Evolutionary conservation across 2,113 vertebrate species (phyloP).

Genomic region (Phrynocephalus versicolor): DNA sequence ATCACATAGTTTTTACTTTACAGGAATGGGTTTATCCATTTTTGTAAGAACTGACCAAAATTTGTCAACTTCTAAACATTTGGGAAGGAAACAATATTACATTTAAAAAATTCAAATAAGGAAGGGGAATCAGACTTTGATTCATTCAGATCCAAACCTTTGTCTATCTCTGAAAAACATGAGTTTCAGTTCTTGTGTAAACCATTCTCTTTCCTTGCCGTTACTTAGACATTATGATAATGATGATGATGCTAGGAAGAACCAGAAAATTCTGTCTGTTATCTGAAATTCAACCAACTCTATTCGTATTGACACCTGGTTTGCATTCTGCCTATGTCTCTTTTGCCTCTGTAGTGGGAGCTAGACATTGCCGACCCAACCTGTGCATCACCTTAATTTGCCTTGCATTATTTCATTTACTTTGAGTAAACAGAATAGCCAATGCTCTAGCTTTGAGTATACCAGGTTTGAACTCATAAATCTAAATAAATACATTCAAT

Average conservation of each 20-base stretch:
- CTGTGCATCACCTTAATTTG: slow-evolving; percentile 34
- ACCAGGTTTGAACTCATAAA: slow-evolving; percentile 41
- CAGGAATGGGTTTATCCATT: background rate
- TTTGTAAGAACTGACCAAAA: background rate
- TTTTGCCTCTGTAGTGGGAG: background rate
- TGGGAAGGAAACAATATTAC: too few relatives aligned
- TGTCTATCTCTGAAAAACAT: too few relatives aligned
- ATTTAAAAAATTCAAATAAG: too few relatives aligned
- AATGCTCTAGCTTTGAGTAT: slow-evolving; percentile 33
- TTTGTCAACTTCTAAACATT: too few relatives aligned
- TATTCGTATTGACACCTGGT: background rate
- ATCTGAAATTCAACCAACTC: background rate
- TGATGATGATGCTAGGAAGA: background rate
- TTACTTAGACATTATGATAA: background rate
- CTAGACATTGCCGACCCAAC: slow-evolving; percentile 12
- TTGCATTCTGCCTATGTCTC: background rate
- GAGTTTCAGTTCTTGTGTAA: too few relatives aligned
- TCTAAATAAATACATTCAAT: slow-evolving; percentile 54
- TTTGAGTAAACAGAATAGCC: slow-evolving; percentile 48
- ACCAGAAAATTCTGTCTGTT: background rate
- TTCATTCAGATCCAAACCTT: too few relatives aligned
- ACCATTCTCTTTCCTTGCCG: background rate
- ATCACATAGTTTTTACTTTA: background rate
- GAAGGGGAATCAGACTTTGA: too few relatives aligned
- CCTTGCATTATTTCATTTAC: slow-evolving; percentile 46